These are phyloP conservation scores for Meandrusa payeni DNA, from an alignment of 2,888 invertebrate genomes.

Conservation along the genomic window DNA sequence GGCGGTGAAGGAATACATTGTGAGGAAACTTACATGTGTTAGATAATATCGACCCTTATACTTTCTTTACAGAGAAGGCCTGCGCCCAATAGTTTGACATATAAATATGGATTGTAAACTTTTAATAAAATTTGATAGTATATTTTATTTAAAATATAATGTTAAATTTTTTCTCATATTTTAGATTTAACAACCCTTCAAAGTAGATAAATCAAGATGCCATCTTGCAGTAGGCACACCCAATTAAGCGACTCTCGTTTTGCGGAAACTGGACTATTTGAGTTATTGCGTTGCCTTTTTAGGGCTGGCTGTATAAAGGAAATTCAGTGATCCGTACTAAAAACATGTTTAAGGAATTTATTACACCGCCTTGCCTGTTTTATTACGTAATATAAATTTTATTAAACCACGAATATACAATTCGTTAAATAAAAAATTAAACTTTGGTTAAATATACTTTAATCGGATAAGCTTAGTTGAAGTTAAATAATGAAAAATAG, in stretches of 20 bases:
- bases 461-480: too few species aligned
- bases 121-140: too few species aligned
- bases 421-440: not conserved
- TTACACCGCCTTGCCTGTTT: conserved; percentile 9
- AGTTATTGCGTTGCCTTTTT: conserved; percentile 22
- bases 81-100: too few species aligned
- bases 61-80: too few species aligned
- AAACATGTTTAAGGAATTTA: conserved; percentile 18
- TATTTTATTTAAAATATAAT: too few species aligned
- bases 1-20: too few species aligned
- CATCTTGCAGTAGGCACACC: conserved; percentile 16
- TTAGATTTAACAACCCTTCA: not conserved
- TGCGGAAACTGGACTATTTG: conserved; percentile 23
- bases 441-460: too few species aligned
- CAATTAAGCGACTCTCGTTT: conserved; percentile 21
- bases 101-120: too few species aligned
- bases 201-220: conserved; percentile 21
- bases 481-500: too few species aligned
- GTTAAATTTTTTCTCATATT: conserved; percentile 11
- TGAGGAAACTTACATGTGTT: too few species aligned
- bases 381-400: conserved; percentile 7
- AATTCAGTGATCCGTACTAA: conserved; percentile 12
- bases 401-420: not conserved
- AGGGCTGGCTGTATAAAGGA: conserved; percentile 10
- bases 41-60: too few species aligned